These are phyloP conservation scores for Colletes latitarsis DNA, from an alignment of 1,140 invertebrate genomes.

Conservation along the genomic window DNA sequence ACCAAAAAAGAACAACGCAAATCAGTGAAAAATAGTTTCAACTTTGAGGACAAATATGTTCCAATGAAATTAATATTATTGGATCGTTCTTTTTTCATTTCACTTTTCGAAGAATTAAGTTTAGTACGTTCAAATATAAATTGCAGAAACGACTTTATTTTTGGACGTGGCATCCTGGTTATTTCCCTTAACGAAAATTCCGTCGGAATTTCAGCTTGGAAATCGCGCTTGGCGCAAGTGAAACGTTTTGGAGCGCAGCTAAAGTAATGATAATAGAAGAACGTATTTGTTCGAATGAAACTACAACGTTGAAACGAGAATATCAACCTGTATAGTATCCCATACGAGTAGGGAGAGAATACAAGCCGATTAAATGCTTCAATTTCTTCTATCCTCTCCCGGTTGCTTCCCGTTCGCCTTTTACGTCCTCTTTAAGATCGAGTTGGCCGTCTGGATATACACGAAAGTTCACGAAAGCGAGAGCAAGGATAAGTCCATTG, in stretches of 20 bases:
- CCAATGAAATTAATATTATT: too few relatives aligned
- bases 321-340: neutral
- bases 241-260: neutral
- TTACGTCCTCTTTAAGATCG: constrained; percentile 37
- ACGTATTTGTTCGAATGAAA: neutral
- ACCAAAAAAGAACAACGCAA: too few relatives aligned
- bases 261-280: neutral
- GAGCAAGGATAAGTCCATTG: constrained; percentile 63
- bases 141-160: too few relatives aligned
- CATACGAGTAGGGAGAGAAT: constrained; percentile 9
- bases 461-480: constrained; percentile 30
- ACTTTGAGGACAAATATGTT: too few relatives aligned
- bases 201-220: neutral
- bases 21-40: too few relatives aligned
- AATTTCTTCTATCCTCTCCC: constrained; percentile 2
- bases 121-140: too few relatives aligned
- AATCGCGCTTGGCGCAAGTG: neutral
- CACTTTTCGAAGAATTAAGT: too few relatives aligned
- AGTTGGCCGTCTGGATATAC: constrained; percentile 20
- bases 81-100: too few relatives aligned
- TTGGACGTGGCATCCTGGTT: too few relatives aligned
- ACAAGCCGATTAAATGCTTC: constrained; percentile 49
- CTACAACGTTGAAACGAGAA: constrained; percentile 10
- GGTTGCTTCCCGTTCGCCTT: neutral
- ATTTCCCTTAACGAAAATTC: too few relatives aligned